These are phyloP conservation scores for Grallaria varia DNA, from an alignment of 2,113 vertebrate species.

Conservation along the genomic window DNA sequence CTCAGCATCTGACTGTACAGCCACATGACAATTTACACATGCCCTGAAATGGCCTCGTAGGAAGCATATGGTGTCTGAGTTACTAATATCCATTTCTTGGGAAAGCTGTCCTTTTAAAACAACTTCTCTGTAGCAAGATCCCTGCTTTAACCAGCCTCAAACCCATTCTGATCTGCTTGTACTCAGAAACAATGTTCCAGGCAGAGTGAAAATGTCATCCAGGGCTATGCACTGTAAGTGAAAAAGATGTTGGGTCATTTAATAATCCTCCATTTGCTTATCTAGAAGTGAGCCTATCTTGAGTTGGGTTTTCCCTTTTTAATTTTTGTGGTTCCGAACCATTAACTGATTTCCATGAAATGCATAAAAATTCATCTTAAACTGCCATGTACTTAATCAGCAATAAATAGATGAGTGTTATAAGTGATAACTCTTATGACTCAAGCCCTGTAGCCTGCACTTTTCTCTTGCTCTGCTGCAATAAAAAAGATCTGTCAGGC, in stretches of 20 bases:
- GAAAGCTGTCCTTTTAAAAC: neutral
- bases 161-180: neutral
- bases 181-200: neutral
- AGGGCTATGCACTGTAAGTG: neutral
- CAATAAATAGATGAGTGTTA: neutral
- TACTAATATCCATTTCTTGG: neutral
- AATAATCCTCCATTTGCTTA: neutral
- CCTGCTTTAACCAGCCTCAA: neutral
- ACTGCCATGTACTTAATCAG: neutral
- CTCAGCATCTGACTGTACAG: neutral
- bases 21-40: rapidly evolving
- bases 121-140: neutral
- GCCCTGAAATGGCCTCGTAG: neutral
- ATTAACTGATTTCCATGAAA: constrained; percentile 16
- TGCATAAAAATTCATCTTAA: neutral
- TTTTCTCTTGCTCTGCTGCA: neutral
- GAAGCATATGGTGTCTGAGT: neutral
- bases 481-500: neutral
- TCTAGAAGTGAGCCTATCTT: neutral
- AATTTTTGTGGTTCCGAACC: neutral
- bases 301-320: neutral
- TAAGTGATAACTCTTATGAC: neutral
- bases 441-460: neutral
- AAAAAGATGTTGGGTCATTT: neutral
- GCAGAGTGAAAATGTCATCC: neutral